Conservation (phyloP, 2,113 vertebrate genomes). For the Rhynchomys soricoides region DNA sequence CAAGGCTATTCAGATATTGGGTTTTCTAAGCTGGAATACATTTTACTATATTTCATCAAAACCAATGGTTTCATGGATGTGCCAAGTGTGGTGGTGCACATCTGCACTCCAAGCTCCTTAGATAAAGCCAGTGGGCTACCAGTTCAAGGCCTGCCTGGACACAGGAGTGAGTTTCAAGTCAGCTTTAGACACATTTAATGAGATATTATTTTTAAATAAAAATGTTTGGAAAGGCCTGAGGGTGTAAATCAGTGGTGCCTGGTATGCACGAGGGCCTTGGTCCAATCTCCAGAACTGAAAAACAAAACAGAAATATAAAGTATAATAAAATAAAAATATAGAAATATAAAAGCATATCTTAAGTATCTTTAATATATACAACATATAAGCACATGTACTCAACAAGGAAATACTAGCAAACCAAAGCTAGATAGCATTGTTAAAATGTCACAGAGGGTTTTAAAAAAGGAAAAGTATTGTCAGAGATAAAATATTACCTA, state of each 20-base stretch:
- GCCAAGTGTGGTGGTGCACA: not conserved
- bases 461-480: not conserved
- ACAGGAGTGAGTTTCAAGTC: not conserved
- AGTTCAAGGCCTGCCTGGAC: not conserved
- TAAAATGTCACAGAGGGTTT: not conserved
- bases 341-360: not conserved
- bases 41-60: not conserved
- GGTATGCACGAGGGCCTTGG: not conserved
- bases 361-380: not conserved
- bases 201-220: not conserved
- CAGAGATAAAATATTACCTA: conserved; percentile 3
- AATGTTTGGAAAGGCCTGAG: not conserved
- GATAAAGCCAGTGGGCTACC: not conserved
- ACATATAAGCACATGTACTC: not conserved
- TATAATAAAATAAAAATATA: not conserved
- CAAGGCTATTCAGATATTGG: not conserved
- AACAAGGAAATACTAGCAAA: not conserved
- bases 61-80: not conserved
- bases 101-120: not conserved
- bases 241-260: not conserved
- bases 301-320: not conserved
- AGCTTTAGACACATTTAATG: not conserved
- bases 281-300: not conserved
- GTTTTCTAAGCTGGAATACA: not conserved
- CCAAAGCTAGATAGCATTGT: not conserved